A percentile compares a stretch with the other conserved stretches of the same genome.
These are phyloP conservation scores for Drosophila arawakana DNA, from an alignment of 1,140 invertebrate genomes.

Conservation along the genomic window DNA sequence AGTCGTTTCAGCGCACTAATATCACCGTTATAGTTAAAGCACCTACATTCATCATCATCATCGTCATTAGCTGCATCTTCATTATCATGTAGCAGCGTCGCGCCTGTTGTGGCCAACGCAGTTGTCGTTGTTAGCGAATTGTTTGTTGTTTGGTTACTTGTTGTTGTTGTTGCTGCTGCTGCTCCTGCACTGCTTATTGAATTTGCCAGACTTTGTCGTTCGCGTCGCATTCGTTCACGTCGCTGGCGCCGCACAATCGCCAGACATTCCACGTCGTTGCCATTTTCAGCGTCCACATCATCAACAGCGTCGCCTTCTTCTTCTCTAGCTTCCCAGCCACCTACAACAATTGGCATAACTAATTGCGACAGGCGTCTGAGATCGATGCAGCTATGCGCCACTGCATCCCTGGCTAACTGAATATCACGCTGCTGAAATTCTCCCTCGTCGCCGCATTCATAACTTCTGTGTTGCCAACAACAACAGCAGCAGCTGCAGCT, in stretches of 20 bases:
- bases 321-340: constrained; percentile 3
- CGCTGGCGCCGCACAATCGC: constrained; percentile 61
- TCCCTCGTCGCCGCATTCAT: constrained; percentile 11
- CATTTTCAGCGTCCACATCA: neutral
- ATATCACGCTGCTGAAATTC: constrained; percentile 73
- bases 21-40: constrained; percentile 84
- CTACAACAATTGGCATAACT: constrained; percentile 79
- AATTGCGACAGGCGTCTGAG: constrained; percentile 77
- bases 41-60: constrained; percentile 82
- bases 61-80: constrained; percentile 36
- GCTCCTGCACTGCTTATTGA: constrained; percentile 44
- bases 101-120: constrained; percentile 61
- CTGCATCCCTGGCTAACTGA: constrained; percentile 51
- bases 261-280: constrained; percentile 54
- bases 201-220: constrained; percentile 71
- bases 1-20: constrained; percentile 68
- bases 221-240: constrained; percentile 71
- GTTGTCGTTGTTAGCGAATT: constrained; percentile 71
- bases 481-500: constrained; percentile 19
- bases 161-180: constrained; percentile 29
- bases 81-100: constrained; percentile 54
- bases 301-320: neutral
- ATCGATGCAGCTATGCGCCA: constrained; percentile 65
- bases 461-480: constrained; percentile 7
- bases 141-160: constrained; percentile 25